Base-by-base conservation (phyloP, 1,140 invertebrate genomes). In the Homarus americanus region DNA sequence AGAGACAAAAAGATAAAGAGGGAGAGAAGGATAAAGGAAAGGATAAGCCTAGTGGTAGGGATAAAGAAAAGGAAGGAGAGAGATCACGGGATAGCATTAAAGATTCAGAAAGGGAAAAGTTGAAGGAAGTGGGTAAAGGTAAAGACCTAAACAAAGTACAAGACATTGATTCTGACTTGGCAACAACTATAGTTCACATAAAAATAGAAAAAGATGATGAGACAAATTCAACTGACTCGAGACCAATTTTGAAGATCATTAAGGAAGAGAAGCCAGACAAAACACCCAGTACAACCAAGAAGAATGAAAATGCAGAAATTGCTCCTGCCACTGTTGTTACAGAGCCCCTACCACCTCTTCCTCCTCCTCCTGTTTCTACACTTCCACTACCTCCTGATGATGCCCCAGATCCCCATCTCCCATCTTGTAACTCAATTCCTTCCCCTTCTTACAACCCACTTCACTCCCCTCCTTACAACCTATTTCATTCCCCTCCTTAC, bases 141-240 rank as follows among this genome's bases (percentile, higher is more conserved):
- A 82, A 73, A 82, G 79, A 82, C 34, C 12, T 49, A 20, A 69
- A 34, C 36, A 53, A 79, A 34, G 2, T 63, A 41, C 36, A 72
- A n/a, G 78, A 88, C 24, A 80, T 66, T 66, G 80, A 83, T 12
- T 38, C 79, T 32, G 88, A 90, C 36, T 38, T 90, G 41, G 72
- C 66, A 15, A 63, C 88, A 10, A 90, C 88, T 17, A 66, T 90
- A 66, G 80, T 90, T 4, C 88, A 90, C 44, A 83, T 90, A 38
- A 90, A 90, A 36, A 90, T 90, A 41, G 88, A 90, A 76, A 90
- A 90, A 66, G 88, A 90, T 28, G 88, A 90, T 66, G 88, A 84
- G 7, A 10, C 66, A 3, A 58, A 76, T 15, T 24, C 41, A 38
- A 58, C n/a, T 40, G 69, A 84, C 1, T n/a, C 80, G 1, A 36